Base-by-base conservation (phyloP, 2,113 vertebrate species). In the Chaetops frenatus region DNA sequence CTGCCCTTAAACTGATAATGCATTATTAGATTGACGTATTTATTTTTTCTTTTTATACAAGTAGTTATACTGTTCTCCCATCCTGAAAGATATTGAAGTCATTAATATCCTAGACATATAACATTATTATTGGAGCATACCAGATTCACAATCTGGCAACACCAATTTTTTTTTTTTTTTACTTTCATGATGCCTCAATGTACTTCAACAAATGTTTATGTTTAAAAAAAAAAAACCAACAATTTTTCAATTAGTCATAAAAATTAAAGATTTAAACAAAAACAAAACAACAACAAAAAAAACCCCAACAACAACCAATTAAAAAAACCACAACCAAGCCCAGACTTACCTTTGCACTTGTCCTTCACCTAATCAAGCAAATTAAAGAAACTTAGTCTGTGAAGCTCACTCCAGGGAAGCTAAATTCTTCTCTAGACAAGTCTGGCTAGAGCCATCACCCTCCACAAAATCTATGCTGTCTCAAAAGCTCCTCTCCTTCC, bases 121-220 rank as follows among this genome's bases (percentile, higher is more conserved):
- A 28, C 28, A 84, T 53, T 47, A n/a, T 81, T 64, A 44, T 24
- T 50, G 9, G 50, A 82, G 76, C 21, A 76, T 38, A 80, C 14
- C 45, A 88, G 28, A 86, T 38, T 88, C 25, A 25, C 31, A 65
- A 53, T 25, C 45, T 54, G 56, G 38, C 17, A 88, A 57, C 15
- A 56, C 3, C 3, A 2, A 4, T 17, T 42, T 1, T 31, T 18
- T 42, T 1, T 31, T 18, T 51, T 36, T 73, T 31, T 10, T 3
- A 24, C 38, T 80, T 60, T 73, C n/a, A 64, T 29, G 24, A 72
- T 25, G 6, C 11, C 58, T 76, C 47, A 65, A 21, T 4, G 29
- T 44, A 76, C 22, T 69, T 64, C 24, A 69, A 58, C 20, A 89
- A 69, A 69, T 5, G 4, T 0, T 0, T 54, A 38, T 10, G 2